Percentiles rank a stretch among this genome's conserved stretches.
Evolutionary conservation across 2,113 vertebrate species (phyloP).

Genomic region (Sus scrofa): DNA sequence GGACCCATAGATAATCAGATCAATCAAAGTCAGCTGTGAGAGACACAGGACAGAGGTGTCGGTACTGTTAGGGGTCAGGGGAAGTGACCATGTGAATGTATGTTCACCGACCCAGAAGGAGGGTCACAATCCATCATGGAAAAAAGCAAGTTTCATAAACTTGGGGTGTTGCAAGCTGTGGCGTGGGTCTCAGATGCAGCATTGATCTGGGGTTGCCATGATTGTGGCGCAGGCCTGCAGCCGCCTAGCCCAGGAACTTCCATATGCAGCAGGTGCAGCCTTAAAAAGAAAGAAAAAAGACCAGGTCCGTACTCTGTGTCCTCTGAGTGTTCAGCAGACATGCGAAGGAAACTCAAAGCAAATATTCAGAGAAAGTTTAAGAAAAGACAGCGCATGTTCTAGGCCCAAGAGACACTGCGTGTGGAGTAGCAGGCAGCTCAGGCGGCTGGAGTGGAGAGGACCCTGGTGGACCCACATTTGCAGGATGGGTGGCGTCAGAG

Average conservation of each 20-base stretch:
- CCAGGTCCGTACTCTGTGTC: background rate
- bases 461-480: background rate
- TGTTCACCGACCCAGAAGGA: background rate
- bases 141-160: background rate
- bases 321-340: background rate
- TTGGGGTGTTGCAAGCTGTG: too few species aligned
- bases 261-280: background rate
- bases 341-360: background rate
- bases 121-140: rapidly evolving
- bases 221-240: too few species aligned
- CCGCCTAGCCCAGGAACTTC: too few species aligned
- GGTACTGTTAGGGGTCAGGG: background rate
- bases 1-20: conserved; percentile 91
- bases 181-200: too few species aligned
- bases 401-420: too few species aligned
- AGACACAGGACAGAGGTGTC: conserved; percentile 36
- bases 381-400: background rate
- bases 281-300: background rate
- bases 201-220: too few species aligned
- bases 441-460: background rate
- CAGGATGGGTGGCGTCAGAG: too few species aligned
- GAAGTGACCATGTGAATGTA: rapidly evolving
- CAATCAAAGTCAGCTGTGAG: conserved; percentile 91
- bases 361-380: background rate
- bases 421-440: rapidly evolving